phyloP scores from a whole-genome alignment of 1,140 invertebrate species.

The Pseudomyrmex pallidus region DNA sequence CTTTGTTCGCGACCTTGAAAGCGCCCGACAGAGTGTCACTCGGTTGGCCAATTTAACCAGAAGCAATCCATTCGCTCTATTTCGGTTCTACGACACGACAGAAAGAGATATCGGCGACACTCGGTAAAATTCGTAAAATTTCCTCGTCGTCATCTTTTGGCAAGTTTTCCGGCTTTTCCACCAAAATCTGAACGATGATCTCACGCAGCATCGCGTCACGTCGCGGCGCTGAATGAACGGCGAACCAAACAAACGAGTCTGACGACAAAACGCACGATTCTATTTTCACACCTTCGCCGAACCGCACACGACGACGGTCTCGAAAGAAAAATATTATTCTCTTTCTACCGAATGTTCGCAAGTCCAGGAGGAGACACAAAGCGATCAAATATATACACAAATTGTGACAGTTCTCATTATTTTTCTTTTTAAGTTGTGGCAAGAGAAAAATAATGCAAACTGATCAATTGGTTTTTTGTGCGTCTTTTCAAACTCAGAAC shows the following conservation, averaged over 20 bases:
- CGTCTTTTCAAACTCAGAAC: background rate
- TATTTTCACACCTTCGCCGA: background rate
- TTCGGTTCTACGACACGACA: conserved; percentile 45
- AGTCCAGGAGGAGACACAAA: no score
- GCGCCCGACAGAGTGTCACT: background rate
- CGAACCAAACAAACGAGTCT: conserved; percentile 6
- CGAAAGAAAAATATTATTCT: no score
- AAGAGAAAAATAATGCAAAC: background rate
- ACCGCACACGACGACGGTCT: background rate
- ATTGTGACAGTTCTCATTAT: background rate
- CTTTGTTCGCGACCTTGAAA: conserved; percentile 58
- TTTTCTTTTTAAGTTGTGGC: background rate
- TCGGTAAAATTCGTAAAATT: background rate
- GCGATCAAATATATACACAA: background rate
- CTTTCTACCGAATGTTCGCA: no score
- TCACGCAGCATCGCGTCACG: conserved; percentile 44
- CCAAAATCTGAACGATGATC: conserved; percentile 63
- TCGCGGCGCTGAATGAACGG: conserved; percentile 12
- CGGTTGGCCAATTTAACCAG: conserved; percentile 59
- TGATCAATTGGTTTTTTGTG: no score
- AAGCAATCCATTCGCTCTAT: conserved; percentile 50
- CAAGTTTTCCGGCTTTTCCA: conserved; percentile 33
- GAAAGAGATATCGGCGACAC: conserved; percentile 64
- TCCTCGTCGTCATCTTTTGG: conserved; percentile 52
- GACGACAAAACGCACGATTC: background rate